Evolutionary conservation across 2,113 vertebrate genomes (phyloP), one percentile per base, ranked within the genome.

Genomic region (Pseudorectes ferrugineus): DNA sequence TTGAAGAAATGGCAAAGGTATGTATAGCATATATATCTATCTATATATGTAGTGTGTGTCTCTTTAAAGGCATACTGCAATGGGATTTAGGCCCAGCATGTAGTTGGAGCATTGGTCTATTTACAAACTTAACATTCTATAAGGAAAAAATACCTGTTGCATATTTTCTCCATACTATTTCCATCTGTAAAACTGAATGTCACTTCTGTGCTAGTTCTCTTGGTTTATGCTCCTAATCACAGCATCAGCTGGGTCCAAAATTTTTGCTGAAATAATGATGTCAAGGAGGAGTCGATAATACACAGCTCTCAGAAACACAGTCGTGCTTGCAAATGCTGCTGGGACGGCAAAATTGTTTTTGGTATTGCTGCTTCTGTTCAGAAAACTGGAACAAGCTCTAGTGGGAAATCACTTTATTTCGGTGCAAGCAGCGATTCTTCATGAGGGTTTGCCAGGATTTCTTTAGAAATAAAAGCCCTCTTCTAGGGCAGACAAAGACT

Each of bases 331-430:
- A 80, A 80, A 81, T 28, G 63, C 76, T 74, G 59, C 61, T 28
- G 49, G 67, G 68, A 43, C 3, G 7, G 73, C 55, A 86, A 95
- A 91, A 95, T 74, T 51, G 29, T 5, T 93, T 63, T 90, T 58
- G 38, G 33, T 88, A 74, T 84, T 71, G 79, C 59, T 83, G 63
- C 65, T 83, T 86, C 80, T 92, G 54, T 73, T 83, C 33, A 93
- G 72, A 88, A 86, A 86, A 67, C 75, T 88, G 59, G 51, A 94
- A 92, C 68, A 71, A 92, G 42, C 6, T 84, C 79, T 74, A 67
- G 48, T 67, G 82, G 88, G 88, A 96, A 93, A 96, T 88, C 45
- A 68, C 49, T 88, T 75, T 65, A 72, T 83, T 92, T 88, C 72
- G 83, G 71, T 88, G 86, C 35, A 70, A 93, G 79, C 22, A 70